Conservation (phyloP, 1,140 invertebrate genomes). For the Phenacoccus solenopsis region DNA sequence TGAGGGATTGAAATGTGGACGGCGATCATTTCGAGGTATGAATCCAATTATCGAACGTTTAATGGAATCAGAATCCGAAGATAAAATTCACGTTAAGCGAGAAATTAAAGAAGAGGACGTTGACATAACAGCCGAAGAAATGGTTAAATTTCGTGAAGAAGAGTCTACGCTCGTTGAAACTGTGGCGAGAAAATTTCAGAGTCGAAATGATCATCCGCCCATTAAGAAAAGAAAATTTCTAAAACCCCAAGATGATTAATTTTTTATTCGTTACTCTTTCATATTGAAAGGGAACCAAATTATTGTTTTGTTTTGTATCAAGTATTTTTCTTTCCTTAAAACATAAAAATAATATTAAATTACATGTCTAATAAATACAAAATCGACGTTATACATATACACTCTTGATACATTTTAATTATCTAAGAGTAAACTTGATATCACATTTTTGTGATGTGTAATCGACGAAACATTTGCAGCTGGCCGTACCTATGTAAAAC, state of each 20-base stretch:
- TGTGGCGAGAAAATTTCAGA: slow-evolving; percentile 35
- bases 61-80: slow-evolving; percentile 42
- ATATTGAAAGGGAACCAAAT: slow-evolving; percentile 6
- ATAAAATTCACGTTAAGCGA: slow-evolving; percentile 32
- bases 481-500: no score
- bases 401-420: no score
- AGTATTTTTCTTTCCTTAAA: no score
- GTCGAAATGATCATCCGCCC: slow-evolving; percentile 25
- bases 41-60: slow-evolving; percentile 74
- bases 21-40: slow-evolving; percentile 75
- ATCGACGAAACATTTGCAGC: no score
- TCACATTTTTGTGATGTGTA: no score
- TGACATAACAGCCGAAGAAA: slow-evolving; percentile 56
- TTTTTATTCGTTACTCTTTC: neutral
- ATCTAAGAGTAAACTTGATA: no score
- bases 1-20: slow-evolving; percentile 60
- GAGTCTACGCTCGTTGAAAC: slow-evolving; percentile 35
- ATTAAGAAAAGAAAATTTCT: slow-evolving; percentile 33
- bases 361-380: no score
- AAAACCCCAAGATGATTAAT: slow-evolving; percentile 29
- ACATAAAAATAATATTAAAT: no score
- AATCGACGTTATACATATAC: no score
- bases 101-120: slow-evolving; percentile 30
- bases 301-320: no score
- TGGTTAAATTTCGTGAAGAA: slow-evolving; percentile 37